Base-by-base conservation (phyloP, 1,140 invertebrate species). In the Neodiprion lecontei region DNA sequence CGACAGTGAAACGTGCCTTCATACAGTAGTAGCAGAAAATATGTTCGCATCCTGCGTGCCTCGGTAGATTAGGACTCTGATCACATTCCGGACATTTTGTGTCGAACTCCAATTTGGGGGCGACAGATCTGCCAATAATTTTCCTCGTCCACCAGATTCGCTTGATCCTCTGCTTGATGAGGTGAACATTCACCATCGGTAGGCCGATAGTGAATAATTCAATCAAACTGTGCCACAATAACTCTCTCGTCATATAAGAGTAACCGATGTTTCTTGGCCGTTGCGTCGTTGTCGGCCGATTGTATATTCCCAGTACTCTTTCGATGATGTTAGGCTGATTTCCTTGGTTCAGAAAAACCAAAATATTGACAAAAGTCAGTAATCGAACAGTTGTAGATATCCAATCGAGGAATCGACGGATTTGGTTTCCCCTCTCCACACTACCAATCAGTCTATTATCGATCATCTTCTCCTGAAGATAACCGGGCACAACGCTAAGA, bases 11-110 rank as follows among this genome's bases (percentile, higher is more conserved):
- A 65, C 85, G 79, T 2, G 85, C 86, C 48, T 82, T 80, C 17
- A 89, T 76, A 72, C 88, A 89, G 67, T 89, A 89, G 72, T 88
- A 88, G 72, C 88, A 89, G 76, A 87, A 89, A 47, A 88, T 69
- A 74, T 89, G 86, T 23, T 80, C 72, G 53, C 88, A 89, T 7
- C 86, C 86, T 8, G 88, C 86, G 70, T 87, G 83, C 14, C 78
- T 79, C 1, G 88, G 88, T 47, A 88, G 75, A 74, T 88, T 86
- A 48, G 84, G 86, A 12, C 71, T 74, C 69, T 88, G 82, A 7
- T 76, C 68, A 72, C 88, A 89, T 48, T 88, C 84, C 7, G 84
- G 75, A 68, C 88, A 89, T 4, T 76, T 78, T 14, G 83, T 85
- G 14, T 74, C 68, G 5, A 14, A 7, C 14, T 84, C 67, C 81